Evolutionary conservation across 1,140 invertebrate genomes (phyloP), one percentile per base, ranked within the genome.

Genomic region (Vanessa atalanta): DNA sequence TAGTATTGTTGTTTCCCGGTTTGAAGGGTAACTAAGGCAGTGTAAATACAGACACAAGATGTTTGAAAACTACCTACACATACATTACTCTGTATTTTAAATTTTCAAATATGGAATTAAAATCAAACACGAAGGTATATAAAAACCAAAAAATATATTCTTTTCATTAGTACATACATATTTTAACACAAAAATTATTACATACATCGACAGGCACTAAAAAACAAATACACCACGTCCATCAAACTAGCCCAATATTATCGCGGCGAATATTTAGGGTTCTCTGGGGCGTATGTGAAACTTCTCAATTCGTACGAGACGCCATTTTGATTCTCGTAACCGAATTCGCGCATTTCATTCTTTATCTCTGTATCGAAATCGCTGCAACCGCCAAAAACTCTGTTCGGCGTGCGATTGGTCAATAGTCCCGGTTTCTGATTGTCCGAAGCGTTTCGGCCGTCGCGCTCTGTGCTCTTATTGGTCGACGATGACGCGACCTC

Each of bases 201-300:
- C 74, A 70, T 78, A 84, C 80, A 79, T 60, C 69, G 60, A 76
- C 80, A 87, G 85, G 86, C 85, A 86, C 86, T 85, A 84, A 82
- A 79, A 77, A 73, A 73, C 74, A 79, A 71, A 70, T 57, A 63
- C 57, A 66, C 70, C 23, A 65, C 66, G 57, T 71, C 71, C 67
- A 67, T 61, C 26, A 65, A 74, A 47, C 71, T 55, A 61, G 75
- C 65, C 80, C 70, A 65, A 73, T 66, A 77, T 75, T 90, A 93
- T 69, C 91, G 86, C 26, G 93, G 93, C 26, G 93, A 93, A 81
- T 90, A 93, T 70, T 87, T 92, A 11, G 92, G 93, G 80, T 93
- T 93, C 43, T 93, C 93, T 15, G 93, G 93, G 13, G 90, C 92
- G 75, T 93, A 93, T 5, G 93, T 93, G 74, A 93, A 93, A 76